Base-by-base conservation (phyloP, 2,113 vertebrate genomes). In the Callorhinus ursinus region DNA sequence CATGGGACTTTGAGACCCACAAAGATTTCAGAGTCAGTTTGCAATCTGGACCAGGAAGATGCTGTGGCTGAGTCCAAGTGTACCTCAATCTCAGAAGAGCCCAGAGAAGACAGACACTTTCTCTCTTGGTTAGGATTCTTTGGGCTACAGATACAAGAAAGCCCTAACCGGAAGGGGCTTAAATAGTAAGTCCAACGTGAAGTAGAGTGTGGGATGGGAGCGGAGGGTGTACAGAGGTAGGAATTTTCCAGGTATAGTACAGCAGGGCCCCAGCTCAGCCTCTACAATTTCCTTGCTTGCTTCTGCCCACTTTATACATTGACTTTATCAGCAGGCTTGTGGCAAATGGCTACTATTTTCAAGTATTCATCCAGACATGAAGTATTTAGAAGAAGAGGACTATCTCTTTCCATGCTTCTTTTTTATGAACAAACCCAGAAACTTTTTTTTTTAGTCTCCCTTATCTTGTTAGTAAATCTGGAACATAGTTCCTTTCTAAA, bases 401-500 rank as follows among this genome's bases (percentile, higher is more conserved):
- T 14, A 31, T 80, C 55, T 87, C 15, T 72, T 65, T n/a, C 21
- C 59, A 7, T 53, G 22, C 19, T 90, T 59, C 28, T 94, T 94
- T 87, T 84, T 51, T 82, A 49, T 14, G 19, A 82, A 77, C 61
- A 31, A 93, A 95, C 42, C 31, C 65, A 65, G 72, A 82, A 77
- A 14, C 15, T 14, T 86, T 82, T 84, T 85, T 84, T 49, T 42
- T 84, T 14, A 63, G 49, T 72, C 84, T 95, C 94, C 55, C 36
- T 84, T 94, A 67, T 33, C 26, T 83, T 33, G 28, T 65, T 63
- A 76, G n/a, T 42, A 95, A 95, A 80, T 81, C 69, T 90, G 59
- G 46, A 90, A 89, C 28, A n/a, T 16, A 18, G 12, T 69, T 39
- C 55, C 51, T 97, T 97, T 92, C 71, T 89, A 89, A 91, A 85